phyloP scores from a whole-genome alignment of 2,888 invertebrate species.

The Drosophila formosana region DNA sequence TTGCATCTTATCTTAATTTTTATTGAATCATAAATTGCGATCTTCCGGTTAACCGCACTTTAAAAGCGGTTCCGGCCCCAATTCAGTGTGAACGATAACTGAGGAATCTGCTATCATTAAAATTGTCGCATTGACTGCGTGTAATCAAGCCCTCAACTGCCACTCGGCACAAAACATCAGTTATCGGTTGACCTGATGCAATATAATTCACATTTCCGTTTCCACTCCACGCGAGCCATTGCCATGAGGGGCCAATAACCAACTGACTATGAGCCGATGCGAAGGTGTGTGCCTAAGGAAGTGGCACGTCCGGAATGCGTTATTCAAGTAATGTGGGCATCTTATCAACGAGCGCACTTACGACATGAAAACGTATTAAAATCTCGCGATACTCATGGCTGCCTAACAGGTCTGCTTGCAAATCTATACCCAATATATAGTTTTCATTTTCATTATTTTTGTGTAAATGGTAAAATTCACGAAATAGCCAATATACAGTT shows the following conservation, averaged over 20 bases:
- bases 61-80: constrained; percentile 26
- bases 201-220: constrained; percentile 34
- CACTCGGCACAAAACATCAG: constrained; percentile 2
- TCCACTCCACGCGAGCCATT: constrained; percentile 22
- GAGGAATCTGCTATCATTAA: constrained; percentile 11
- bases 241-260: constrained; percentile 19
- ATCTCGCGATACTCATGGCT: neutral
- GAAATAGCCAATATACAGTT: too few species aligned
- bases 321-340: constrained; percentile 17
- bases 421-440: too few species aligned
- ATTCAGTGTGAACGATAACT: constrained; percentile 24
- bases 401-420: neutral
- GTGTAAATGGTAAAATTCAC: too few species aligned
- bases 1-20: neutral
- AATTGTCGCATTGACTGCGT: constrained; percentile 4
- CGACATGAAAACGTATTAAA: neutral
- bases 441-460: too few species aligned
- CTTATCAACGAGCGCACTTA: constrained; percentile 39
- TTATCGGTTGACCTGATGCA: constrained; percentile 4
- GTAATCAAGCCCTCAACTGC: neutral
- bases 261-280: neutral
- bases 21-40: constrained; percentile 13
- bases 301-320: constrained; percentile 16
- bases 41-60: constrained; percentile 16
- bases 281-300: constrained; percentile 10